Base-by-base conservation (phyloP, 37 sponge, comb jelly and placozoan genomes). In the Ephydatia muelleri region DNA sequence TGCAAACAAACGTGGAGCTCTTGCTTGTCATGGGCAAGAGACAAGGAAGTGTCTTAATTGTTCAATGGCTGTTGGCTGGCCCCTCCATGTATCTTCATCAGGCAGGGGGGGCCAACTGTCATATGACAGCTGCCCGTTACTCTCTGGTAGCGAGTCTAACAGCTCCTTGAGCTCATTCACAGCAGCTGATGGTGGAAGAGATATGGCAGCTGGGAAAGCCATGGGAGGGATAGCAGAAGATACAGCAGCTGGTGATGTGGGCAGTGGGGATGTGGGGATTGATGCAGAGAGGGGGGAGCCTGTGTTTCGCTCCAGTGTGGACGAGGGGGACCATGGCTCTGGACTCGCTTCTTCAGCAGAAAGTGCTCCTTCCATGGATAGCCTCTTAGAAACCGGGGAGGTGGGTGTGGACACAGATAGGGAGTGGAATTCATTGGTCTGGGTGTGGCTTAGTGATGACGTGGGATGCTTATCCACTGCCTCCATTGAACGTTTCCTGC, bases 31-130 rank as follows among this genome's bases (percentile, higher is more conserved):
- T 33, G 78, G 33, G 38, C 85, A 85, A 21, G 68, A 71, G 66
- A 29, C 38, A 6, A 89, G 47, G 40, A 90, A 90, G 22, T 80
- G 72, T 66, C 90, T 38, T 35, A 90, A 72, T 39, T 84, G 82
- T 30, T 90, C 90, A 4, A 85, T 39, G 14, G 65, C 68, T n/a
- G 68, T 76, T 12, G 72, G 48, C 75, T 84, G 22, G 19, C 75
- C 40, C 49, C 68, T 16, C 90, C 90, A 90, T 13, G 49, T 11
- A 16, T 39, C 57, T 3, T 90, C 80, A n/a, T 67, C 65, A 29
- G 81, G 76, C 43, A 43, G 6, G 3, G 43, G 43, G 6, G 43
- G 43, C 43, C 43, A 43, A 6, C 43, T 43, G 43, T 43, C 43
- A 43, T 43, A 43, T 3, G 43, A 43, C 43, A 43, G 43, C 43